A percentile compares a stretch with the other conserved stretches of the same genome.
phyloP scores from a whole-genome alignment of 30 jellyfish, hydroid and myxozoan species.

The Turritopsis dohrnii region DNA sequence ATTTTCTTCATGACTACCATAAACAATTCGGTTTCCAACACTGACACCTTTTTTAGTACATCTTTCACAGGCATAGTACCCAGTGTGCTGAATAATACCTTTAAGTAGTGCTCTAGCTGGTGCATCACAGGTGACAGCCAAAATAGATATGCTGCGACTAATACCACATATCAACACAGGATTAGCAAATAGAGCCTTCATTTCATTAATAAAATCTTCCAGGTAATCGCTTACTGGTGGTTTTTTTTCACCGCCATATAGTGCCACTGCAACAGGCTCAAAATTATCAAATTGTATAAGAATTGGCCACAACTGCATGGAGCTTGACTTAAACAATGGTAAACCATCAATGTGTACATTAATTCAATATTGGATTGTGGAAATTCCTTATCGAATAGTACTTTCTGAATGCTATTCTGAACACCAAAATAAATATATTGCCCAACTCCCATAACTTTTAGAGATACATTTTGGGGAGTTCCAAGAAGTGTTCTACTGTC shows the following conservation, averaged over 20 bases:
- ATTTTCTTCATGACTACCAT: constrained; percentile 2
- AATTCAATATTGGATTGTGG: neutral
- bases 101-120: constrained; percentile 44
- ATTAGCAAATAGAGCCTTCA: constrained; percentile 9
- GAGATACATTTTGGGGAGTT: neutral
- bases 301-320: constrained; percentile 31
- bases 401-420: neutral
- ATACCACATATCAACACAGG: constrained; percentile 1
- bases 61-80: constrained; percentile 42
- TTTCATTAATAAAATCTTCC: constrained; percentile 7
- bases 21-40: neutral
- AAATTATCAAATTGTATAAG: neutral
- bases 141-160: neutral
- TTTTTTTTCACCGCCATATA: constrained; percentile 20
- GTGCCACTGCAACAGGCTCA: constrained; percentile 13
- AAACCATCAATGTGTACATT: constrained; percentile 27
- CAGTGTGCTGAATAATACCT: constrained; percentile 22
- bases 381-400: neutral
- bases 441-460: constrained; percentile 2
- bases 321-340: constrained; percentile 8
- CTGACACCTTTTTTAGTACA: constrained; percentile 25
- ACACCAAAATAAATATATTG: constrained; percentile 19
- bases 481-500: constrained; percentile 16
- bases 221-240: constrained; percentile 12
- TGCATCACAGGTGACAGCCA: constrained; percentile 29